Evolutionary conservation across 1,140 invertebrate species (phyloP), one percentile per base, ranked within the genome.

Genomic region (Aphaenogaster ashmeadi): DNA sequence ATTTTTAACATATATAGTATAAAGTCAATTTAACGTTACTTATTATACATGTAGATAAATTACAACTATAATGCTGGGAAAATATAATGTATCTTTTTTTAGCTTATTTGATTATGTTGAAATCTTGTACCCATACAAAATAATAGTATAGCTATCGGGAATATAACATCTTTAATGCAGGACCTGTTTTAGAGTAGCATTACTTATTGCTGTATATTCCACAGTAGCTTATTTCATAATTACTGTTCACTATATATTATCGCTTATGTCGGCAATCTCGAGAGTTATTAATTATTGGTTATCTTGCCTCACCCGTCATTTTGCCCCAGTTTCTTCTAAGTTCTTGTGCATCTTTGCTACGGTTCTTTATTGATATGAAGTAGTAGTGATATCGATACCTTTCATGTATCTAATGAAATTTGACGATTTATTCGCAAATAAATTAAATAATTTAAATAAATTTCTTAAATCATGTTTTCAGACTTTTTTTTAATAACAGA

Each of bases 231-330:
- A 44, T 47, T 60, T 33, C 44, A 47, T 44, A 50, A 84, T 84
- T 62, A 75, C 74, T 66, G 21, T 27, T n/a, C 72, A 15, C 27
- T 36, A n/a, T 84, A 54, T 79, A 64, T 66, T 85, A 85, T 47
- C 38, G 41, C 79, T 83, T 84, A 60, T 47, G 66, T 75, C 54
- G 69, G 44, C 27, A 74, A 60, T 75, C 54, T 75, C 33, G 54
- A n/a, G 56, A 84, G 47, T 84, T 83, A 74, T 83, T 75, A 78
- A 86, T 86, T 78, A 66, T 67, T 79, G 47, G 50, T 86, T 85
- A 86, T 47, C 54, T 33, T 52, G 21, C 44, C 8, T 54, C 36
- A 47, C 8, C 27, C 69, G 54, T 74, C 50, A 52, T 44, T 50
- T 44, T 54, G 84, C 15, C 64, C 47, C 41, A 58, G 64, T 67